Evolutionary conservation across 92 coral and sea anemone genomes (phyloP).

Genomic region (Paragorgia papillata): DNA sequence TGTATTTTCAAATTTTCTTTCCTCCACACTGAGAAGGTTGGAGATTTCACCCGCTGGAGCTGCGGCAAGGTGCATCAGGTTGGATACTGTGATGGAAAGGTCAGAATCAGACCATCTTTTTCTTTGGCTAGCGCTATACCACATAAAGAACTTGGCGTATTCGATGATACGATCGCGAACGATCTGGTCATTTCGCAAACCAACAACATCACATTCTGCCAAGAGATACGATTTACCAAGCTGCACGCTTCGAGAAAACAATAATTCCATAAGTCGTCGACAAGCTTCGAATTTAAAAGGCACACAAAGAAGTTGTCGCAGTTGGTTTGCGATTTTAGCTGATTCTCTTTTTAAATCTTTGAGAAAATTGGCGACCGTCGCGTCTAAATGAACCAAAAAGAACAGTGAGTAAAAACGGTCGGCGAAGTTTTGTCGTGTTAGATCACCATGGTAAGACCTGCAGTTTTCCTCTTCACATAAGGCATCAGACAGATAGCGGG

Average conservation of each 20-base stretch:
- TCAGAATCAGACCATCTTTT: constrained; percentile 59
- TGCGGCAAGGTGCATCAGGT: constrained; percentile 58
- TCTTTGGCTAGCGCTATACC: constrained; percentile 46
- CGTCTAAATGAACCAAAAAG: constrained; percentile 61
- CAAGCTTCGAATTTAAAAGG: constrained; percentile 50
- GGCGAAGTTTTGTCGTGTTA: constrained; percentile 37
- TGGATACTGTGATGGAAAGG: constrained; percentile 67
- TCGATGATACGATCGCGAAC: constrained; percentile 55
- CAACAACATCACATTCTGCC: constrained; percentile 41
- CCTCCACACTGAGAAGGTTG: constrained; percentile 63
- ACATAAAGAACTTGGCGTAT: constrained; percentile 53
- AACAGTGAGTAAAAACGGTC: constrained; percentile 57
- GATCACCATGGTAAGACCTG: constrained; percentile 42
- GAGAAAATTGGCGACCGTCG: constrained; percentile 39
- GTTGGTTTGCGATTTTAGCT: constrained; percentile 34
- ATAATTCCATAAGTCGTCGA: constrained; percentile 49
- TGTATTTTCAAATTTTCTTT: constrained; percentile 35
- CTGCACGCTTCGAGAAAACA: constrained; percentile 64
- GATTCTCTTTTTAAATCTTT: constrained; percentile 43
- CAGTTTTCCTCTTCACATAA: constrained; percentile 24
- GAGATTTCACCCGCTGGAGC: constrained; percentile 29
- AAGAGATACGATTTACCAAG: constrained; percentile 51
- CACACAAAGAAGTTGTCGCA: constrained; percentile 31
- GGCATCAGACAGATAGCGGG: constrained; percentile 41
- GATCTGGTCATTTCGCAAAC: constrained; percentile 42